These are phyloP conservation scores for Drosophila prostipennis DNA, from an alignment of 2,888 invertebrate genomes.

Conservation along the genomic window DNA sequence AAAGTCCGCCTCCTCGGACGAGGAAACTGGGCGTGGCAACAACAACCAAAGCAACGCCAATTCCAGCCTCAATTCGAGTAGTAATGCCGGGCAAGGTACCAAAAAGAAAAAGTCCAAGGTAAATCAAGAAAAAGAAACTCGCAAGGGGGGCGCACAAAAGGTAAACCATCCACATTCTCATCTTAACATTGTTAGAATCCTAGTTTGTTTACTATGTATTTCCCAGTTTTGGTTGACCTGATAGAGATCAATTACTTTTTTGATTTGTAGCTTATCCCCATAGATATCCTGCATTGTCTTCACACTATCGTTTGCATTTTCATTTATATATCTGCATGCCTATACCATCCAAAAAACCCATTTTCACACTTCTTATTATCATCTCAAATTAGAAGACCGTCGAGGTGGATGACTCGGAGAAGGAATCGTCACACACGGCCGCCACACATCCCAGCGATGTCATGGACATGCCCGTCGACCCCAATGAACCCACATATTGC, in stretches of 20 bases:
- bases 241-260: too few relatives aligned
- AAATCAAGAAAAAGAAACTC: slow-evolving; percentile 85
- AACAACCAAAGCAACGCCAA: slow-evolving; percentile 61
- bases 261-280: not conserved
- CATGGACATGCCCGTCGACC: slow-evolving; percentile 96
- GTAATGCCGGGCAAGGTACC: slow-evolving; percentile 81
- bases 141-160: slow-evolving; percentile 84
- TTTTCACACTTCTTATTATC: not conserved
- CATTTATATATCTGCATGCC: slow-evolving; percentile 18
- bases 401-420: slow-evolving; percentile 86
- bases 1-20: slow-evolving; percentile 85
- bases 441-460: slow-evolving; percentile 94
- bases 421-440: slow-evolving; percentile 84
- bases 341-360: not conserved
- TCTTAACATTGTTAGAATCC: slow-evolving; percentile 30
- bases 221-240: slow-evolving; percentile 8
- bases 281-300: slow-evolving; percentile 8
- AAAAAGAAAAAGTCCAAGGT: slow-evolving; percentile 85
- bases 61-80: slow-evolving; percentile 68
- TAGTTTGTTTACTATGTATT: slow-evolving; percentile 3
- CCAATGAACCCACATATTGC: slow-evolving; percentile 99
- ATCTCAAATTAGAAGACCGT: slow-evolving; percentile 75
- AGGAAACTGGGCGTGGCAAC: slow-evolving; percentile 75
- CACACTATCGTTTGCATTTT: slow-evolving; percentile 27
- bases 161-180: slow-evolving; percentile 83